These are phyloP conservation scores for Ectemnius cavifrons DNA, from an alignment of 2,888 invertebrate species.

Conservation along the genomic window DNA sequence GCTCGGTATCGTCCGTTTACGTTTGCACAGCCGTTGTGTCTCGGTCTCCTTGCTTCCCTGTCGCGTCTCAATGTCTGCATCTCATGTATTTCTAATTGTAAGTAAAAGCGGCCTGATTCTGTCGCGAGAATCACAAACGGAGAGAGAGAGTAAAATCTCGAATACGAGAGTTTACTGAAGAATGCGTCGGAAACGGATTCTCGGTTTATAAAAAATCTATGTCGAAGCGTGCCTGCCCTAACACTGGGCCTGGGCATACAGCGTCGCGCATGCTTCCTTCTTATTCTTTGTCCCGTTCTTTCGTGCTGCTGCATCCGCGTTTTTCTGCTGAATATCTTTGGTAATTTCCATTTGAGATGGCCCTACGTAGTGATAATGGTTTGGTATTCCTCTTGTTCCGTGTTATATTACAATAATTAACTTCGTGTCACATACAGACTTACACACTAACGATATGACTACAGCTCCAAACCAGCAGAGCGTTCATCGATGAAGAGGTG, in stretches of 20 bases:
- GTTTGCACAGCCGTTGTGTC: not conserved
- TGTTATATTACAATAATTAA: slow-evolving; percentile 77
- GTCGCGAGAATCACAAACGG: slow-evolving; percentile 52
- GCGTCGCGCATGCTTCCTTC: slow-evolving; percentile 31
- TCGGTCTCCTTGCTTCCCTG: slow-evolving; percentile 25
- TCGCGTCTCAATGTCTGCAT: slow-evolving; percentile 12
- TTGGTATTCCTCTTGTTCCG: slow-evolving; percentile 37
- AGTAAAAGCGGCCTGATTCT: slow-evolving; percentile 45
- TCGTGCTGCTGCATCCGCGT: slow-evolving; percentile 22
- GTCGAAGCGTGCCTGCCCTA: slow-evolving; percentile 69
- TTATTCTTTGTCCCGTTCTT: slow-evolving; percentile 42
- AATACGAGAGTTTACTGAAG: slow-evolving; percentile 65
- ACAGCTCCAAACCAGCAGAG: slow-evolving; percentile 77
- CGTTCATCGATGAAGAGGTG: slow-evolving; percentile 71
- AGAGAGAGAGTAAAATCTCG: slow-evolving; percentile 56
- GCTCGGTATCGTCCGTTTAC: not conserved
- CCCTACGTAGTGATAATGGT: slow-evolving; percentile 69
- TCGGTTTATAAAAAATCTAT: slow-evolving; percentile 75
- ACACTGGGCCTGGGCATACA: slow-evolving; percentile 71
- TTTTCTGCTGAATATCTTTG: slow-evolving; percentile 23
- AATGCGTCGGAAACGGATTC: slow-evolving; percentile 65
- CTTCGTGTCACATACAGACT: slow-evolving; percentile 75
- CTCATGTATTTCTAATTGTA: slow-evolving; percentile 10
- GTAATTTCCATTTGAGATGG: slow-evolving; percentile 59
- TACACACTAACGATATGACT: slow-evolving; percentile 77